Evolutionary conservation across 2,113 vertebrate genomes (phyloP).

Genomic region (Callipepla californica): DNA sequence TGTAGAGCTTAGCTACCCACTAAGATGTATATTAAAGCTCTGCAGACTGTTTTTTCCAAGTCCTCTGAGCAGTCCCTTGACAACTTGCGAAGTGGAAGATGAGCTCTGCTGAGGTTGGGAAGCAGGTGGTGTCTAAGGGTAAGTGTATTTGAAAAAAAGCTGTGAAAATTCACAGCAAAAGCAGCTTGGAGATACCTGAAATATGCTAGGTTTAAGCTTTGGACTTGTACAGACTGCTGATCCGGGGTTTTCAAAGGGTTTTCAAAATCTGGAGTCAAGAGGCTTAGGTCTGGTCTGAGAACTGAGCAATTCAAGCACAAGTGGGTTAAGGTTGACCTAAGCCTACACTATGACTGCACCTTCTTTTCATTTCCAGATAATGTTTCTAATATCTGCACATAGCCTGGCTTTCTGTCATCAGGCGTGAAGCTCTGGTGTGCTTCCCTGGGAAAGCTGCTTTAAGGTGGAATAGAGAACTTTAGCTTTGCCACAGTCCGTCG

Average conservation of each 20-base stretch:
- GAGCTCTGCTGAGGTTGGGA: neutral
- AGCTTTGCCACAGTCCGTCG: neutral
- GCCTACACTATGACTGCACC: fast-evolving
- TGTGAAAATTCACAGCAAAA: conserved; percentile 7
- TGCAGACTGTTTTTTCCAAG: neutral
- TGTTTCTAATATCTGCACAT: neutral
- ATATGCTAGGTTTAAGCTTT: fast-evolving
- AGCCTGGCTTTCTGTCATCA: neutral
- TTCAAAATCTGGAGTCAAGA: neutral
- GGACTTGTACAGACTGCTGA: neutral
- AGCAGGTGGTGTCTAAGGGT: conserved; percentile 11
- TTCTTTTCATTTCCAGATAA: neutral
- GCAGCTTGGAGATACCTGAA: neutral
- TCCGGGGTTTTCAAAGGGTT: neutral
- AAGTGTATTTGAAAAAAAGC: neutral
- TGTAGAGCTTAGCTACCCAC: neutral
- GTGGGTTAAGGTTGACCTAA: neutral
- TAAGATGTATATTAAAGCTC: neutral
- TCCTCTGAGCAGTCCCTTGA: neutral
- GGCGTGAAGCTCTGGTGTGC: neutral
- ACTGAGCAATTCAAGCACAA: neutral
- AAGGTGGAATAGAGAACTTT: neutral
- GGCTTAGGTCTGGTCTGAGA: neutral
- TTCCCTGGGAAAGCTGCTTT: neutral
- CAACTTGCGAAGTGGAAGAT: neutral